A percentile compares a stretch with the other conserved stretches of the same genome.
These are phyloP conservation scores for Drosophila longiperda DNA, from an alignment of 2,888 invertebrate species.

Conservation along the genomic window DNA sequence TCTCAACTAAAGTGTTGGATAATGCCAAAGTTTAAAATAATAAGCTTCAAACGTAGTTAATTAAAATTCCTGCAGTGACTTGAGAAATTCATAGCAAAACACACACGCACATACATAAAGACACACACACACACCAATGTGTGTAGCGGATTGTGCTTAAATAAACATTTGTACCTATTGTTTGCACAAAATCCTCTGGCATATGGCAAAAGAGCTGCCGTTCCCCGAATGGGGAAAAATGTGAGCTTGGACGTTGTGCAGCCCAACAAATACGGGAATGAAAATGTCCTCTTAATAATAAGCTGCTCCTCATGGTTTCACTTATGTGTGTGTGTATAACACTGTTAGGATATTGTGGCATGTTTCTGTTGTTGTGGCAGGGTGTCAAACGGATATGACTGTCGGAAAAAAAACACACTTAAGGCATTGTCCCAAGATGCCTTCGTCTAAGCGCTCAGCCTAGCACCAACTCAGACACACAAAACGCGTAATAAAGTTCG, in stretches of 20 bases:
- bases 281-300: slow-evolving; percentile 63
- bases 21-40: slow-evolving; percentile 3
- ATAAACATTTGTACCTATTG: slow-evolving; percentile 62
- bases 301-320: slow-evolving; percentile 47
- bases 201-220: slow-evolving; percentile 45
- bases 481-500: slow-evolving; percentile 28
- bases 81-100: slow-evolving; percentile 34
- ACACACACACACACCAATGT: slow-evolving; percentile 20
- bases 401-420: slow-evolving; percentile 68
- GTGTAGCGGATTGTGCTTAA: slow-evolving; percentile 34
- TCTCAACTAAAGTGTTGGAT: slow-evolving; percentile 1
- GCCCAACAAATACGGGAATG: slow-evolving; percentile 56
- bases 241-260: slow-evolving; percentile 22
- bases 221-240: slow-evolving; percentile 19
- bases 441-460: slow-evolving; percentile 72
- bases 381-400: slow-evolving; percentile 60
- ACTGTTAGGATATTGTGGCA: slow-evolving; percentile 8
- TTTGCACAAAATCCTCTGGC: slow-evolving; percentile 51
- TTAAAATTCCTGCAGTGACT: slow-evolving; percentile 75
- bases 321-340: slow-evolving; percentile 21
- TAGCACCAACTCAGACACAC: slow-evolving; percentile 43
- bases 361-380: slow-evolving; percentile 1
- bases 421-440: slow-evolving; percentile 67
- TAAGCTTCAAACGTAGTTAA: slow-evolving; percentile 58
- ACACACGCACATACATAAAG: slow-evolving; percentile 18